Conservation (phyloP, 2,113 vertebrate genomes). For the Mormyrus lacerda region DNA sequence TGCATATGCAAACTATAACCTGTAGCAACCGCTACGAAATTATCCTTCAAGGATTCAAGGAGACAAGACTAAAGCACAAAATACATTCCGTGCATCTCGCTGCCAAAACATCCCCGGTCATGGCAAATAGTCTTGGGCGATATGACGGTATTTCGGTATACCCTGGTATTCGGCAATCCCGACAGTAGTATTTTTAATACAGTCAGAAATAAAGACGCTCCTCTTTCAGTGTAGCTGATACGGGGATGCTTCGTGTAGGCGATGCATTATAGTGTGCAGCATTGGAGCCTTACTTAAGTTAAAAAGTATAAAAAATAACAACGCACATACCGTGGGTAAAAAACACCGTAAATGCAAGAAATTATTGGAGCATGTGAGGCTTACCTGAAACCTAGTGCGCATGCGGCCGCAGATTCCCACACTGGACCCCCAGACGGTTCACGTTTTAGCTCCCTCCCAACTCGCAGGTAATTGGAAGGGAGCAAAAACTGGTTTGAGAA, state of each 20-base stretch:
- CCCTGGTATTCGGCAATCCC: background rate
- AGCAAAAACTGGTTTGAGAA: too few relatives aligned
- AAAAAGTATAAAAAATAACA: background rate
- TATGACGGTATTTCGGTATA: background rate
- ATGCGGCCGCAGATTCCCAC: background rate
- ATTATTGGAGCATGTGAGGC: background rate
- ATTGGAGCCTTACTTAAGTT: background rate
- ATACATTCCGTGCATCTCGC: background rate
- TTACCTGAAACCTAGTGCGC: background rate
- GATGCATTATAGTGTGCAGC: background rate
- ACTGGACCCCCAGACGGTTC: too few relatives aligned
- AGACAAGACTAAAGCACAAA: background rate
- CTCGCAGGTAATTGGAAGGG: too few relatives aligned
- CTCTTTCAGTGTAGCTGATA: background rate
- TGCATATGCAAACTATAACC: too few relatives aligned
- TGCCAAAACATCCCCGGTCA: background rate
- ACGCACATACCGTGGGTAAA: background rate
- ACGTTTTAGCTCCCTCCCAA: too few relatives aligned
- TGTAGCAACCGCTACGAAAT: too few relatives aligned
- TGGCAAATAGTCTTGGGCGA: background rate
- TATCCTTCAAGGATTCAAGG: background rate
- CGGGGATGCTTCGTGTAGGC: background rate
- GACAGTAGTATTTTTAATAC: background rate
- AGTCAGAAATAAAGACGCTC: background rate
- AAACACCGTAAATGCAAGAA: background rate